Conservation (phyloP, 2,797 vertebrate genomes). For the Sternarchorhynchus goeldii region DNA sequence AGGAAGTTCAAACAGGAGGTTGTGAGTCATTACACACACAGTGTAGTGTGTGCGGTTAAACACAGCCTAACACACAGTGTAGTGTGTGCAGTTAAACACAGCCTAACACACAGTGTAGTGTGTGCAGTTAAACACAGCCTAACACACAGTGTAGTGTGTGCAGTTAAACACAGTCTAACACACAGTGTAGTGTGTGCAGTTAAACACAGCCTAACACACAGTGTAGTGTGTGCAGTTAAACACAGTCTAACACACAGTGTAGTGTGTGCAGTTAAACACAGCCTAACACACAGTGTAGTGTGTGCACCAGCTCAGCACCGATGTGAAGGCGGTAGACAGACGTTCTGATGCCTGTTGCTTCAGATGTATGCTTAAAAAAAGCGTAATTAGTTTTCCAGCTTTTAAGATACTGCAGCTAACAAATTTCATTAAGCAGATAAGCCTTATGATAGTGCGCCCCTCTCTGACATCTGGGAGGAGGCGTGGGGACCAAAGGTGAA, state of each 20-base stretch:
- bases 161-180: no score
- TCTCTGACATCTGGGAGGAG: constrained; percentile 43
- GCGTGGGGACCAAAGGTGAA: constrained; percentile 21
- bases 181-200: constrained; percentile 1
- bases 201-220: no score
- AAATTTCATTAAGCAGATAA: constrained; percentile 57
- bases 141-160: no score
- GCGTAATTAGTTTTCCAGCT: constrained; percentile 52
- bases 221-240: no score
- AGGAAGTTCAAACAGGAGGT: no score
- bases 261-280: constrained; percentile 23
- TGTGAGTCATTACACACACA: no score
- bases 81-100: no score
- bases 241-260: no score
- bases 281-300: neutral
- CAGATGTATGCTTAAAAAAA: constrained; percentile 50
- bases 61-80: no score
- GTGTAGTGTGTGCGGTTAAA: no score
- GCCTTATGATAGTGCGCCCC: constrained; percentile 38
- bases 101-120: no score
- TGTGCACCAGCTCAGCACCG: constrained; percentile 16
- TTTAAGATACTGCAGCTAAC: constrained; percentile 52
- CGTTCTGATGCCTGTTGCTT: constrained; percentile 40
- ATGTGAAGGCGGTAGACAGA: constrained; percentile 18
- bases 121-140: no score